Base-by-base conservation (phyloP, 2,113 vertebrate species). In the Colaptes auratus region DNA sequence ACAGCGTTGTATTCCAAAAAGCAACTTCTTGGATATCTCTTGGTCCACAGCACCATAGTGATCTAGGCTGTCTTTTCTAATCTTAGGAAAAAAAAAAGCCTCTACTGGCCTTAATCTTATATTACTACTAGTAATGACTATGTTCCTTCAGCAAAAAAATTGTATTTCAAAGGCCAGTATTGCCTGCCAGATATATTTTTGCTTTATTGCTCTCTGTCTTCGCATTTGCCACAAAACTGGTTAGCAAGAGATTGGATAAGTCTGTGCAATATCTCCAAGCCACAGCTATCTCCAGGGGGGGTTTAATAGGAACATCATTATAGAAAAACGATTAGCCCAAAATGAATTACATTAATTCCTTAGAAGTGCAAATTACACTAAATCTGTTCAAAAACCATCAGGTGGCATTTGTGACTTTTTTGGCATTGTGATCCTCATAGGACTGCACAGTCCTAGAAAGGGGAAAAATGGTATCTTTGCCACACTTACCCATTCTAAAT, bases 351-450 rank as follows among this genome's bases (percentile, higher is more conserved):
- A 5, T 24, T 6, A 81, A 70, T 35, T 59, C 20, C n/a, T 66
- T n/a, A 33, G 12, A 66, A 36, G 4, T 59, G 12, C 21, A 77
- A 89, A 88, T 85, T 28, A 27, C 10, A 75, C 55, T 25, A 82
- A 64, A 55, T 67, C 71, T 82, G 14, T 52, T 55, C 12, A 77
- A 88, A 87, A 88, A 12, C 39, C 11, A 74, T 4, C 10, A 48
- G 28, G 14, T 0, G 21, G 87, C 35, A 83, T 64, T 28, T 35
- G 36, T 48, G 25, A 52, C 8, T 58, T 73, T 61, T 77, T 55
- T 61, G 36, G 31, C 1, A 0, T 0, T 35, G 60, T 23, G n/a
- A 83, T 71, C 5, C 7, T 76, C 24, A 20, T 44, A 10, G 24
- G 25, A 88, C 21, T 52, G 23, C 5, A 3, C 71, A 67, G 48